Evolutionary conservation across 2,113 vertebrate genomes (phyloP).

Genomic region (Fregetta grallaria): DNA sequence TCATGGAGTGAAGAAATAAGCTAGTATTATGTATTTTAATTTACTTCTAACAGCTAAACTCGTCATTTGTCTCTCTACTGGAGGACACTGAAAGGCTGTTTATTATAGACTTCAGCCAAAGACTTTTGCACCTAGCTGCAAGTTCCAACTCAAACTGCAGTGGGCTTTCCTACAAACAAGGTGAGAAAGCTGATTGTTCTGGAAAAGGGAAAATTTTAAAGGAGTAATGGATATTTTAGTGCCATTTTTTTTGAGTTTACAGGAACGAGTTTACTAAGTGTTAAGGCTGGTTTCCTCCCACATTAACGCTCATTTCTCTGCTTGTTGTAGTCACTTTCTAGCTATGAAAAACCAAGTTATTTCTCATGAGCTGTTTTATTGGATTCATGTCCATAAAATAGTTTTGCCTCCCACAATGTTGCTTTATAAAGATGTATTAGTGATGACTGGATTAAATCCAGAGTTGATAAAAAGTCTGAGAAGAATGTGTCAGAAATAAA

Average conservation of each 20-base stretch:
- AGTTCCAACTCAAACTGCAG: background rate
- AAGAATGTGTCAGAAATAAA: background rate
- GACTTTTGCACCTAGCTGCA: background rate
- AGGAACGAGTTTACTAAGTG: background rate
- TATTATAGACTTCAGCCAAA: background rate
- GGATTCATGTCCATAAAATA: background rate
- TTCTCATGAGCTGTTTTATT: background rate
- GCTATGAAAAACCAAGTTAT: background rate
- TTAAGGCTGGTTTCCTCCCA: background rate
- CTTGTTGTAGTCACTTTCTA: background rate
- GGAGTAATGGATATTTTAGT: background rate
- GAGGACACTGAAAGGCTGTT: background rate
- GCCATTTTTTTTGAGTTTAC: background rate
- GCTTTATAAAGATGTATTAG: background rate
- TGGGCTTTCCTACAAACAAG: background rate
- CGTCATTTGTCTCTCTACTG: background rate
- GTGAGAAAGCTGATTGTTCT: background rate
- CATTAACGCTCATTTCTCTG: background rate
- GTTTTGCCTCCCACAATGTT: fast-evolving
- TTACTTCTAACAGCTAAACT: background rate
- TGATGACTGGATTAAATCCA: background rate
- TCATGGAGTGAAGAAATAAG: background rate
- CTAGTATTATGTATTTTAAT: background rate
- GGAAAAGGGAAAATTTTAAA: background rate
- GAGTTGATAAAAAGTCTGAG: background rate